Base-by-base conservation (phyloP, 2,113 vertebrate genomes). In the Dipodomys merriami region DNA sequence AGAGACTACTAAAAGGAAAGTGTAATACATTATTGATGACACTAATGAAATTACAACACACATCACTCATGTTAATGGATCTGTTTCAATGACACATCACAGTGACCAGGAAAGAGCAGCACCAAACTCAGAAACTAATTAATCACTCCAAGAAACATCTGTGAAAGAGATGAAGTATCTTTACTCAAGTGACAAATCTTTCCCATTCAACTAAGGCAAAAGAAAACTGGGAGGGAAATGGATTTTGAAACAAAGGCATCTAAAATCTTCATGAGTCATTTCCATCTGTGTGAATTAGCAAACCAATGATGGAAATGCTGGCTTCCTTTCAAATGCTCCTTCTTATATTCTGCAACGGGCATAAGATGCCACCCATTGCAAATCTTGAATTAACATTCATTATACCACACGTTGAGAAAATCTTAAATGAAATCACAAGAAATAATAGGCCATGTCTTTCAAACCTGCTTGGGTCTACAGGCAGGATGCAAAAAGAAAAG, bases 31-130 rank as follows among this genome's bases (percentile, higher is more conserved):
- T 97, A 97, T 94, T 97, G 96, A 97, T 97, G 96, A 95, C 87
- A 91, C 62, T 98, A 97, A 98, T 97, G 96, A 98, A 98, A 98
- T 98, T 95, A 97, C 95, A 97, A 96, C 95, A 96, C 90, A 91
- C 95, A 97, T 98, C 97, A 96, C 81, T 98, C 97, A 98, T 92
- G 95, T 95, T 97, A 98, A 98, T 96, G 95, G 97, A 71, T 90
- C 96, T 96, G 71, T 96, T 97, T 96, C 96, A 95, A 46, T 62
- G 95, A 91, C 97, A 97, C 90, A 92, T 94, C 92, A 93, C 73
- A 76, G 94, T 95, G 95, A 97, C 96, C 96, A 96, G 91, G 64
- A 92, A 96, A 96, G 96, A 71, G 12, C 35, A 94, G 85, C 13
- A 7, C 86, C 84, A 93, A 97, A 96, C 81, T 33, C 90, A 92